A percentile compares a stretch with the other conserved stretches of the same genome.
phyloP scores from a whole-genome alignment of 1,140 invertebrate species.

The Galleria mellonella region DNA sequence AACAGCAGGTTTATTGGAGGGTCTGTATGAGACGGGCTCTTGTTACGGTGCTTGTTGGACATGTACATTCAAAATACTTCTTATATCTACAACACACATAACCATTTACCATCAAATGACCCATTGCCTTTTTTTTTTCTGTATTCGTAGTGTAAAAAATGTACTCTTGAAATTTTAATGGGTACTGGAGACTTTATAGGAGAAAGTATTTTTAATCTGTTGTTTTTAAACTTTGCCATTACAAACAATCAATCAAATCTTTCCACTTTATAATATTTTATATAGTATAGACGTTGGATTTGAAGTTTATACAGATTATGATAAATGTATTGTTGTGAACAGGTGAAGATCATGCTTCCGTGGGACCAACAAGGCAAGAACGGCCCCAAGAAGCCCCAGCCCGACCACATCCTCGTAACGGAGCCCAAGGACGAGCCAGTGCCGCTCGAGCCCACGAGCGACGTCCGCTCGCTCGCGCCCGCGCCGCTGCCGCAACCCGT shows the following conservation, averaged over 20 bases:
- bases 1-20: slow-evolving; percentile 58
- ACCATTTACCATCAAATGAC: no score
- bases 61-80: slow-evolving; percentile 10
- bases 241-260: no score
- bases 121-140: no score
- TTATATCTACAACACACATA: no score
- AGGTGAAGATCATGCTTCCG: slow-evolving; percentile 99
- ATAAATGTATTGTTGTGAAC: background rate
- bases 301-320: no score
- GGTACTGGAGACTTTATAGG: no score
- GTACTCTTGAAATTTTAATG: no score
- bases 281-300: no score
- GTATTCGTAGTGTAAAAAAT: no score
- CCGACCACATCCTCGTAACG: slow-evolving; percentile 96
- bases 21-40: slow-evolving; percentile 47
- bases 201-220: no score
- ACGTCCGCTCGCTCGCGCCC: slow-evolving; percentile 76
- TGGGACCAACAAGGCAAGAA: slow-evolving; percentile 98
- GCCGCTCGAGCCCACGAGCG: slow-evolving; percentile 77
- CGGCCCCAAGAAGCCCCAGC: slow-evolving; percentile 97
- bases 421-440: slow-evolving; percentile 93
- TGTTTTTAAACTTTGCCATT: no score
- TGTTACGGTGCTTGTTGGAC: slow-evolving; percentile 52
- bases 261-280: no score
- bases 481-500: slow-evolving; percentile 54